These are phyloP conservation scores for Dreissena rostriformis DNA, from an alignment of 1,140 invertebrate genomes.

Conservation along the genomic window DNA sequence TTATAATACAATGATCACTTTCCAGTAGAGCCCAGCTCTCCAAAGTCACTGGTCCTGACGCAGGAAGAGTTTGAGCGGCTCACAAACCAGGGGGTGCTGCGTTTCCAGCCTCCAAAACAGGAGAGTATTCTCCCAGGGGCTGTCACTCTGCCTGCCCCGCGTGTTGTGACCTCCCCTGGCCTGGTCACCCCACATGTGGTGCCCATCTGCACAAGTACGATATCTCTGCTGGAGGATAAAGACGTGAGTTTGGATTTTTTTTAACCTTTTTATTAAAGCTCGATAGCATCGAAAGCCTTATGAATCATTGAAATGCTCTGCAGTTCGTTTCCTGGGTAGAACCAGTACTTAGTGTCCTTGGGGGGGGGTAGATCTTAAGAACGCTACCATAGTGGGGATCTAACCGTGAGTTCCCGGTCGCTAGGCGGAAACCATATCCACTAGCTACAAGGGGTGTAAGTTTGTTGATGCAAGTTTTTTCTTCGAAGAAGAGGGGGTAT, in stretches of 20 bases:
- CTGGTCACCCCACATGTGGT: background rate
- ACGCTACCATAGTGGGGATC: too few species aligned
- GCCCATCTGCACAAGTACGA: slow-evolving; percentile 23
- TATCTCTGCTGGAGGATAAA: slow-evolving; percentile 44
- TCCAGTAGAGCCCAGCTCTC: background rate
- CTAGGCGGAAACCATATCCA: too few species aligned
- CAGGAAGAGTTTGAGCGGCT: slow-evolving; percentile 72
- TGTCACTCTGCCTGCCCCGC: background rate
- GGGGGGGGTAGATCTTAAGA: too few species aligned
- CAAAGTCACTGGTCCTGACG: slow-evolving; percentile 71
- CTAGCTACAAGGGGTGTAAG: too few species aligned
- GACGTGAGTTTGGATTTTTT: slow-evolving; percentile 43
- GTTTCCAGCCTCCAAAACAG: slow-evolving; percentile 66
- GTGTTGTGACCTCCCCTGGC: slow-evolving; percentile 9
- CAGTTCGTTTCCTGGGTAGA: too few species aligned
- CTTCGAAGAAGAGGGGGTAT: too few species aligned
- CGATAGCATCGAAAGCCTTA: too few species aligned
- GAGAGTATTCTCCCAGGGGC: slow-evolving; percentile 31
- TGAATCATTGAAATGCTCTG: too few species aligned
- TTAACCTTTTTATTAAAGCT: background rate
- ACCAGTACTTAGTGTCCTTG: too few species aligned
- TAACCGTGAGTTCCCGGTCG: too few species aligned
- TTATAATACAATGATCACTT: too few species aligned
- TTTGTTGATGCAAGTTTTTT: too few species aligned
- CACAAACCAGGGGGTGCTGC: slow-evolving; percentile 66